Base-by-base conservation (phyloP, 2,797 vertebrate genomes). In the Cirrhinus molitorella region DNA sequence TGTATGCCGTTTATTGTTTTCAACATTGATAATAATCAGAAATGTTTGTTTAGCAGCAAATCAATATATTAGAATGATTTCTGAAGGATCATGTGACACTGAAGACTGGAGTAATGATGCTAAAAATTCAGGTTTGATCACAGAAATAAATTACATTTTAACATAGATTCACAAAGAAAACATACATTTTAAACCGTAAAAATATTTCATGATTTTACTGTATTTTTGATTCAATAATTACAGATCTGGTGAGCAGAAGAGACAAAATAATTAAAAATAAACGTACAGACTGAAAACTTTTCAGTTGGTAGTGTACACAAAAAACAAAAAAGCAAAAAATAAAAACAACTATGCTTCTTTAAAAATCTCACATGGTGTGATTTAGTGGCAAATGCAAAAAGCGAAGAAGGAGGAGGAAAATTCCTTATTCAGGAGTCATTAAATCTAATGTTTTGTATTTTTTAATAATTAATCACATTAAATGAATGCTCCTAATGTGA, bases 131-230 rank as follows among this genome's bases (percentile, higher is more conserved):
- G 65, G 11, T n/a, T 10, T 5, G 19, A 67, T 68, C 21, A 68
- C 66, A 43, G 37, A 40, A 23, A 43, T 43, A 10, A 43, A 43
- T 43, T 43, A 43, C 34, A n/a, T 0, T 40, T n/a, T 23, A 45
- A n/a, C 8, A 2, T 0, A 68, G 13, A 68, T 43, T 43, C 21
- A 68, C 21, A 43, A 3, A 43, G 34, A 43, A n/a, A 40, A 67
- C 65, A 7, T 0, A 0, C 6, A 0, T 0, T 66, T 66, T 2
- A 37, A 4, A 12, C 5, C 37, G 1, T 0, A 6, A n/a, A 12
- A 40, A 12, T 37, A 12, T 37, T 40, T 5, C 19, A 21, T 1
- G 1, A 53, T 3, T 43, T 23, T 67, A 67, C 19, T 7, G 21
- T 21, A 43, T n/a, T 43, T 67, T 3, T 6, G 4, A 67, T n/a